A percentile compares a stretch with the other conserved stretches of the same genome.
These are phyloP conservation scores for Tyria jacobaeae DNA, from an alignment of 2,888 invertebrate genomes.

Conservation along the genomic window DNA sequence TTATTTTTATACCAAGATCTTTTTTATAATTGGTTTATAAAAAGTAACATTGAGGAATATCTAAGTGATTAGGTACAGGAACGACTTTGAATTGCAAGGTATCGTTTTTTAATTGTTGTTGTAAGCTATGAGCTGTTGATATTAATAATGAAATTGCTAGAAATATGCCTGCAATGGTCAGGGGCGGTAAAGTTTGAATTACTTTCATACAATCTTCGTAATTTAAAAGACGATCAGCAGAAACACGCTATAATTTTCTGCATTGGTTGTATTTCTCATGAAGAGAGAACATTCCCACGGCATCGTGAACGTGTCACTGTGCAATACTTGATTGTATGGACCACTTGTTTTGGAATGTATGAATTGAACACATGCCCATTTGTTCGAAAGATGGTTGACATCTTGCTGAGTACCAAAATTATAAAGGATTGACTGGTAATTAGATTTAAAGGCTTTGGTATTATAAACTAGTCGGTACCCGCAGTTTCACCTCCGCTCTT, in stretches of 20 bases:
- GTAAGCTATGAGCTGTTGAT: too few relatives aligned
- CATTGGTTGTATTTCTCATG: constrained; percentile 29
- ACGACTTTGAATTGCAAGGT: too few relatives aligned
- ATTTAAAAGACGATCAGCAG: constrained; percentile 32
- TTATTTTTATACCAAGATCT: too few relatives aligned
- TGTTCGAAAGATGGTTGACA: neutral
- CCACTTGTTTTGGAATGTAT: constrained; percentile 22
- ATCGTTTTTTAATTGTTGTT: too few relatives aligned
- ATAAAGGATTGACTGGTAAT: neutral
- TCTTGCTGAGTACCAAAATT: constrained; percentile 1
- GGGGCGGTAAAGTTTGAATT: neutral
- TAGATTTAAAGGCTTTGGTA: neutral
- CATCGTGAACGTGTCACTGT: constrained; percentile 46
- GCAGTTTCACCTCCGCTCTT: too few relatives aligned
- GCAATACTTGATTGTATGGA: constrained; percentile 41
- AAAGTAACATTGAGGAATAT: too few relatives aligned
- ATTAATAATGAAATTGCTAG: too few relatives aligned
- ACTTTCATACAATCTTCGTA: constrained; percentile 9
- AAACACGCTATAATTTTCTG: constrained; percentile 23
- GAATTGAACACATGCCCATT: constrained; percentile 13
- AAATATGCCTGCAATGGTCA: too few relatives aligned
- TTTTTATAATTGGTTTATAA: too few relatives aligned
- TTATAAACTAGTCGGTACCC: too few relatives aligned
- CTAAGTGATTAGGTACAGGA: too few relatives aligned
- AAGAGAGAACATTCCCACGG: constrained; percentile 50